Evolutionary conservation across 2,797 vertebrate genomes (phyloP).

Genomic region (Hoplostethus mediterraneus): DNA sequence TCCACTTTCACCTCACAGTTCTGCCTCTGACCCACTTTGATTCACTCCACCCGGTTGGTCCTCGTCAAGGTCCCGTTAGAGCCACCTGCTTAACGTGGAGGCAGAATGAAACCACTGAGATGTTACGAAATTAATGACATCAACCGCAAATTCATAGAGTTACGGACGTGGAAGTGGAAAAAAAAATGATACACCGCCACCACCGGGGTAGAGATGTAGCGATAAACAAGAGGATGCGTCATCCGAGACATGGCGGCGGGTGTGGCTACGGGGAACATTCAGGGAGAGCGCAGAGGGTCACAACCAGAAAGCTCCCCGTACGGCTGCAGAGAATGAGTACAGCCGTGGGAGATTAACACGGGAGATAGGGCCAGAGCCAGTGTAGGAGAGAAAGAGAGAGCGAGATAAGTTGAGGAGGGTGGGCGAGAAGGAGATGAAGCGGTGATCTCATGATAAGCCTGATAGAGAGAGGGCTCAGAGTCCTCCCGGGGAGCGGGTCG

Average conservation of each 20-base stretch:
- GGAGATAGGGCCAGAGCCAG: conserved; percentile 69
- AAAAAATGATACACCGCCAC: conserved; percentile 22
- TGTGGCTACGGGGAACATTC: conserved; percentile 37
- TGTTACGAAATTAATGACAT: conserved; percentile 4
- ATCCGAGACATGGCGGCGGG: conserved; percentile 48
- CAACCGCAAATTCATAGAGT: conserved; percentile 37
- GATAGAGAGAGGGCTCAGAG: conserved; percentile 79
- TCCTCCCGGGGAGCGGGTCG: conserved; percentile 69
- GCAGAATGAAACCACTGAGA: conserved; percentile 2
- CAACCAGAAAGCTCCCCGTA: conserved; percentile 58
- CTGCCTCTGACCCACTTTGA: conserved; percentile 81
- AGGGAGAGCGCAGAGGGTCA: conserved; percentile 68
- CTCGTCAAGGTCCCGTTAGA: conserved; percentile 50
- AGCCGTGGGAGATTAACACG: conserved; percentile 79
- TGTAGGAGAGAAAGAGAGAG: conserved; percentile 68
- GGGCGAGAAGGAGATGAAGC: conserved; percentile 79
- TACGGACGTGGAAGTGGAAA: conserved; percentile 15
- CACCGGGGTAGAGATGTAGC: conserved; percentile 11
- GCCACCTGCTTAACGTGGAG: conserved; percentile 36
- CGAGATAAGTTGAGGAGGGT: conserved; percentile 77
- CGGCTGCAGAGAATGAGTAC: conserved; percentile 66
- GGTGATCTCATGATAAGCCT: conserved; percentile 82
- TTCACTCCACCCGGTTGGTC: conserved; percentile 38
- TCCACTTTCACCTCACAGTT: conserved; percentile 77
- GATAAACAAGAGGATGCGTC: conserved; percentile 49